Evolutionary conservation across 1,140 invertebrate species (phyloP), one percentile per base, ranked within the genome.

Genomic region (Venustaconcha ellipsiformis): DNA sequence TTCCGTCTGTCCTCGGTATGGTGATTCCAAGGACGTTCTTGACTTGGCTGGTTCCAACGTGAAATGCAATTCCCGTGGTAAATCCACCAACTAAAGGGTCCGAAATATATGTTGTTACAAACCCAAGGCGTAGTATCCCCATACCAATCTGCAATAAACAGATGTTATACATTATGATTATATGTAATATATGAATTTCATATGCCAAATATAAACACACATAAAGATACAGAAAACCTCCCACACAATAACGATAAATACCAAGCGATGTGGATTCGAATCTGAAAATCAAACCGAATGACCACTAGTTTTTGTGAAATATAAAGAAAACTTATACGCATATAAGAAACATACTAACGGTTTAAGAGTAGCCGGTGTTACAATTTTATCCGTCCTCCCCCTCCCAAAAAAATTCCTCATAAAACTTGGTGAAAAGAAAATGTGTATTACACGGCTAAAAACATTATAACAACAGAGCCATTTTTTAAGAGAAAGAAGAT

Each of bases 51-150:
- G 89, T 88, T 37, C 91, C 88, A 13, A 92, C 91, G 77, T 92
- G 91, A 55, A 91, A 81, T 2, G 91, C 91, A 55, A 90, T 88
- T 17, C 90, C 91, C 12, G 90, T 90, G 15, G 90, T 90, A 71
- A 92, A 91, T 12, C 90, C 91, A 68, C 90, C 87, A 20, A 92
- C 87, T 72, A 92, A 81, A n/a, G 90, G 86, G 78, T 92, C 91
- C 6, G 89, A 90, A 78, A 92, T 86, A 78, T 91, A 90, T 20
- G 90, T 88, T 1, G 90, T 90, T 2, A 92, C 85, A 67, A 89
- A 88, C 13, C 91, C 91, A 8, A 92, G 78, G 4, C 80, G 84
- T 55, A 88, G 80, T 14, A 91, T 59, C 23, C 90, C 90, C 84
- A 92, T 88, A 48, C 80, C 74, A 26, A 91, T 71, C 90, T 91